Conservation (phyloP, 2,797 vertebrate species). For the Arremon brunneinucha region DNA sequence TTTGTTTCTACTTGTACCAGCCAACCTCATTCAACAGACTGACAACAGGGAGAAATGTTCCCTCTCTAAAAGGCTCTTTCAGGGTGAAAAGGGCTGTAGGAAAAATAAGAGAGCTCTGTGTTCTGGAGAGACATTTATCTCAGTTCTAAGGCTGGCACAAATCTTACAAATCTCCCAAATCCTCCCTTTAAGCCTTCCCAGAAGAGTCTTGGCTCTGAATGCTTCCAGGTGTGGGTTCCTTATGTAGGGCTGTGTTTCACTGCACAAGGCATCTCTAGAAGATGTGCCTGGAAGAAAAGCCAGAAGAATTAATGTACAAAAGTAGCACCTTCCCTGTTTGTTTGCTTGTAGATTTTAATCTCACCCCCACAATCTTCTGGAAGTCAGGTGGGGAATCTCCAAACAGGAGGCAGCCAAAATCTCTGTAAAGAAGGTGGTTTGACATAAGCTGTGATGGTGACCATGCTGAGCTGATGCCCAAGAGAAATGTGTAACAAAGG, state of each 20-base stretch:
- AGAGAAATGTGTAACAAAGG: not conserved
- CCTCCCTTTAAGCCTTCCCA: not conserved
- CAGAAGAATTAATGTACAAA: not conserved
- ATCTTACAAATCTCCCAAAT: not conserved
- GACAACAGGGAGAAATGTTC: not conserved
- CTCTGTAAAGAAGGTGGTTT: not conserved
- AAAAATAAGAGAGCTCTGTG: not conserved
- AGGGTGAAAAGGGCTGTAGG: not conserved
- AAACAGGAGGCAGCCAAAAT: not conserved
- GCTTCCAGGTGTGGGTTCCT: not conserved
- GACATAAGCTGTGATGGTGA: not conserved
- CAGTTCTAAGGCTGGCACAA: not conserved
- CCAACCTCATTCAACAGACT: not conserved
- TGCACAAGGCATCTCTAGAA: not conserved
- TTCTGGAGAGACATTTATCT: not conserved
- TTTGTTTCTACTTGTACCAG: not conserved
- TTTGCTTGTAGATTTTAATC: not conserved
- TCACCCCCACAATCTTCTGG: not conserved
- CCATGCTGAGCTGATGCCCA: not conserved
- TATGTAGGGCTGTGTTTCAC: not conserved
- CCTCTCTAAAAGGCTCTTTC: not conserved
- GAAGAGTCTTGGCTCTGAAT: not conserved
- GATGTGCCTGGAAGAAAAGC: not conserved
- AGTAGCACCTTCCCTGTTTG: not conserved
- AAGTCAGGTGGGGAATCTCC: not conserved